Base-by-base conservation (phyloP, 2,113 vertebrate genomes). In the Leptobrachium ailaonicum region DNA sequence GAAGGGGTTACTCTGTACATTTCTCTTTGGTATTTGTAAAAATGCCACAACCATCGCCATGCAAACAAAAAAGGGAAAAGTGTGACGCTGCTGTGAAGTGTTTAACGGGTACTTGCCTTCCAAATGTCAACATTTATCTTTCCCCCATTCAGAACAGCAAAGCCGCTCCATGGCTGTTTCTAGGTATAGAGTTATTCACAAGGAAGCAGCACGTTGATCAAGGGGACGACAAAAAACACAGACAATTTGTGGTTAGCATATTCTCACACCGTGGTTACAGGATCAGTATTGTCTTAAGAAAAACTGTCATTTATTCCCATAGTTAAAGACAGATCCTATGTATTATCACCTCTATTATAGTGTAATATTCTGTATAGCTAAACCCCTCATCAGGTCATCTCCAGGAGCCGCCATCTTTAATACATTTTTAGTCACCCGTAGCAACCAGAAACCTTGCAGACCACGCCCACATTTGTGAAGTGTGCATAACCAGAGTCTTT, bases 101-200 rank as follows among this genome's bases (percentile, higher is more conserved):
- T 89, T 90, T 87, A 92, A 90, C 90, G 90, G 89, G 96, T 99
- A 98, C 96, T 98, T 96, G 96, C 97, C 97, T 99, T 99, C 97
- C 97, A 99, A 95, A 98, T 93, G 94, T 99, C 96, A 97, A 97
- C 98, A 98, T 98, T 97, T 96, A 99, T 98, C 94, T 98, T 99
- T 94, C 97, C 96, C 91, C 96, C 94, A 93, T 94, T 94, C 91
- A 95, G 94, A 90, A 95, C 93, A 89, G 95, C 97, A 97, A 96
- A 98, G 92, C 97, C 96, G 96, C 96, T 96, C 96, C 97, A 98
- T 90, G 94, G 92, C 92, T 95, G 96, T 95, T 96, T 98, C 97
- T 98, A 96, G 91, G 93, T 88, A 93, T 85, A 89, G 83, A 90
- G 90, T 92, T 91, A 94, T 94, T 93, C 89, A 94, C 90, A 92